Percentiles rank a stretch among this genome's conserved stretches.
These are phyloP conservation scores for Ceratothoa steindachneri DNA, from an alignment of 2,888 invertebrate species.

Conservation along the genomic window DNA sequence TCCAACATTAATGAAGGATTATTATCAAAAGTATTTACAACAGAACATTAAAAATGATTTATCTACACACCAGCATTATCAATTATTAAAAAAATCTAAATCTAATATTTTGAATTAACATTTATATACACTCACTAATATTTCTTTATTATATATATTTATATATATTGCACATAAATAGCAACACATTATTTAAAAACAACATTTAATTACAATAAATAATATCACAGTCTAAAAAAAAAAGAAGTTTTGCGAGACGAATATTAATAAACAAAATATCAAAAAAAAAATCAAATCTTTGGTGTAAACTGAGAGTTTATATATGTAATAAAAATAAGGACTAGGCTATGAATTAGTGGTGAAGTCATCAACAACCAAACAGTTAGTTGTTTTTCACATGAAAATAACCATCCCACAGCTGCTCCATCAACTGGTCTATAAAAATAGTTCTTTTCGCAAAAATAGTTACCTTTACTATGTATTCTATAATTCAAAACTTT, in stretches of 20 bases:
- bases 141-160: slow-evolving; percentile 20
- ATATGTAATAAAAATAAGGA: slow-evolving; percentile 2
- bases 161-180: slow-evolving; percentile 23
- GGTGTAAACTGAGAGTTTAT: background rate
- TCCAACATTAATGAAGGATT: background rate
- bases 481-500: too few species aligned
- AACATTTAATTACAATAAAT: background rate
- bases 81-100: background rate
- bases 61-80: background rate
- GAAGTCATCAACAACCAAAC: too few species aligned
- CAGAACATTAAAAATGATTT: background rate
- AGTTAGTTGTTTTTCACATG: too few species aligned
- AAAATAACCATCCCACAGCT: too few species aligned
- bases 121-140: slow-evolving; percentile 19
- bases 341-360: too few species aligned
- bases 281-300: background rate
- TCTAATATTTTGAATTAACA: background rate
- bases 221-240: slow-evolving; percentile 9
- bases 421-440: too few species aligned
- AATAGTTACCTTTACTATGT: too few species aligned
- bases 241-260: too few species aligned
- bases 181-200: background rate
- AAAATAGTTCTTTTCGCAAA: too few species aligned
- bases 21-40: background rate
- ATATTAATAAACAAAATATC: slow-evolving; percentile 1